Evolutionary conservation across 2,113 vertebrate species (phyloP), one percentile per base, ranked within the genome.

Genomic region (Chaetops frenatus): DNA sequence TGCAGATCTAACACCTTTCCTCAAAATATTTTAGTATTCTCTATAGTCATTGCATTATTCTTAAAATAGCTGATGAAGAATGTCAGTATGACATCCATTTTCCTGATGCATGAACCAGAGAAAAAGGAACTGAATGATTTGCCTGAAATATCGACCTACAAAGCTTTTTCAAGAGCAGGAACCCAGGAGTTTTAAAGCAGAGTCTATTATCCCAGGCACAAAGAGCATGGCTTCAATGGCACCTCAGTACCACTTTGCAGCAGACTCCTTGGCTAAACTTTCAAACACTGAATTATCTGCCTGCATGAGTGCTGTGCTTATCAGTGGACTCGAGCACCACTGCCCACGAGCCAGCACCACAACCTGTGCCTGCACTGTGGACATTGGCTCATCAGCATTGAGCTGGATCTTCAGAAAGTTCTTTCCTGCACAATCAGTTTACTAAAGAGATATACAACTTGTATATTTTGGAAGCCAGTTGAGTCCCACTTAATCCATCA

Each of bases 21-120:
- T 66, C 29, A 71, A 94, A 95, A 91, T 90, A 93, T 94, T 95
- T 94, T 42, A 61, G 45, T 76, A 91, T 85, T 91, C 81, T 85
- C 84, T 76, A 31, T 12, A 94, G 67, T 80, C 87, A n/a, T 58
- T 83, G 50, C 40, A 71, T 90, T 83, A 51, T 67, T 90, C 90
- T 90, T 76, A 88, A 86, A 96, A 94, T 78, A 96, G 76, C 64
- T 74, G 36, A 58, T 15, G 82, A 93, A 83, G 60, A 80, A 78
- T 87, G 70, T 72, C 81, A 13, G 66, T 54, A n/a, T 85, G 90
- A 95, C 71, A 92, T 50, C 74, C 79, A 58, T 91, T 82, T 87
- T 86, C 38, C 54, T 66, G 62, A 50, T 54, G 23, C 84, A 80
- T 66, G 88, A 82, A 80, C 65, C 36, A 72, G 29, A 44, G 62